phyloP scores from a whole-genome alignment of 1,140 invertebrate genomes.

The Panulirus ornatus region DNA sequence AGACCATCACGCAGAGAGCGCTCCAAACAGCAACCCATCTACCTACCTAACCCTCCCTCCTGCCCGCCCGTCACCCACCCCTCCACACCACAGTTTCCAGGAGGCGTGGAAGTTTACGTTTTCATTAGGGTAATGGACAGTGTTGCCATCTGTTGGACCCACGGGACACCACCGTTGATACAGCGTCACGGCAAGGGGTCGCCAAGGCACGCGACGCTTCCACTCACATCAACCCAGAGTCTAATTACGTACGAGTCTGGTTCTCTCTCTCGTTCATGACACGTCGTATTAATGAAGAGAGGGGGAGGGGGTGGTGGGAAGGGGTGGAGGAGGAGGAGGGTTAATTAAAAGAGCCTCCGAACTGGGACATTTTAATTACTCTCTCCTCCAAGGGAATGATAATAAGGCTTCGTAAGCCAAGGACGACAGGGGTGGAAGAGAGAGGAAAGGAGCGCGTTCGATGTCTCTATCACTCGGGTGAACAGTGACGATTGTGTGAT shows the following conservation, averaged over 20 bases:
- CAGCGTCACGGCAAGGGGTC: constrained; percentile 25
- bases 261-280: neutral
- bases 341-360: neutral
- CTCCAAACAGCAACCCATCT: neutral
- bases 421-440: neutral
- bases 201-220: constrained; percentile 44
- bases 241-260: neutral
- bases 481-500: neutral
- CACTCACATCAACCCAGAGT: neutral
- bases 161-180: constrained; percentile 48
- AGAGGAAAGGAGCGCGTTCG: neutral
- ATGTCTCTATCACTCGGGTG: neutral
- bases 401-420: neutral
- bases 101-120: constrained; percentile 2
- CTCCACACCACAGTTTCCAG: constrained; percentile 27
- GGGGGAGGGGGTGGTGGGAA: neutral
- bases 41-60: neutral
- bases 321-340: neutral
- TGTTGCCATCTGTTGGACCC: constrained; percentile 55
- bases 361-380: neutral
- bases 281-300: constrained; percentile 28
- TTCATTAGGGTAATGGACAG: constrained; percentile 69
- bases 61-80: neutral
- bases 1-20: neutral
- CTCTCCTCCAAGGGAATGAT: neutral